Evolutionary conservation across 37 sponge, comb jelly and placozoan genomes (phyloP).

Genomic region (Cliona cf. orientalis): DNA sequence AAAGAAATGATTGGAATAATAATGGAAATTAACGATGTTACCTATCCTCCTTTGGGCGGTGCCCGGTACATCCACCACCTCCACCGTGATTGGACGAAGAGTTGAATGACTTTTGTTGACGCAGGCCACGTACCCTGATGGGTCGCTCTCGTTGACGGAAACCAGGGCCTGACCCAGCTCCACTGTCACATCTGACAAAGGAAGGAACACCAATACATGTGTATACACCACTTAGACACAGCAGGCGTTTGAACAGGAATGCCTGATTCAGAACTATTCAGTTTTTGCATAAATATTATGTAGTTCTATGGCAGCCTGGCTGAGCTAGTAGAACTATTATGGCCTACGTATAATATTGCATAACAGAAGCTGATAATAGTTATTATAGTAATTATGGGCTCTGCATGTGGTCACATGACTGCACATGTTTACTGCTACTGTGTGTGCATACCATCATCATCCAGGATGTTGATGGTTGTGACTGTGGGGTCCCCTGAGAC

Average conservation of each 20-base stretch:
- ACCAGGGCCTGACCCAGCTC: not conserved
- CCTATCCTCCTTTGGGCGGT: constrained; percentile 8
- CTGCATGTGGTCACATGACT: not conserved
- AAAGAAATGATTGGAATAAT: no score
- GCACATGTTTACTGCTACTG: not conserved
- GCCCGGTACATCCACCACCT: not conserved
- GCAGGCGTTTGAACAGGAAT: not conserved
- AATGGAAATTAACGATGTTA: not conserved
- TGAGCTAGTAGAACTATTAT: not conserved
- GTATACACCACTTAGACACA: not conserved
- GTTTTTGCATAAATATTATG: not conserved
- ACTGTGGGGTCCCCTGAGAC: not conserved
- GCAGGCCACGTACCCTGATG: not conserved
- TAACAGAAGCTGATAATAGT: not conserved
- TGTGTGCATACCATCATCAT: constrained; percentile 48
- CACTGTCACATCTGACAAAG: constrained; percentile 6
- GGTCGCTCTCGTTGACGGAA: constrained; percentile 11
- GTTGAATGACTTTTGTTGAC: constrained; percentile 6
- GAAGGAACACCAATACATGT: not conserved
- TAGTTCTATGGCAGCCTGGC: not conserved
- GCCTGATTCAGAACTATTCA: not conserved
- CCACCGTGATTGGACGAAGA: not conserved
- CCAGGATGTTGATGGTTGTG: constrained; percentile 24
- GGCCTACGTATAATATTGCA: not conserved
- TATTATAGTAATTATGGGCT: not conserved